A percentile compares a stretch with the other conserved stretches of the same genome.
phyloP scores from a whole-genome alignment of 2,888 invertebrate genomes.

The Drosophila kuntzei region DNA sequence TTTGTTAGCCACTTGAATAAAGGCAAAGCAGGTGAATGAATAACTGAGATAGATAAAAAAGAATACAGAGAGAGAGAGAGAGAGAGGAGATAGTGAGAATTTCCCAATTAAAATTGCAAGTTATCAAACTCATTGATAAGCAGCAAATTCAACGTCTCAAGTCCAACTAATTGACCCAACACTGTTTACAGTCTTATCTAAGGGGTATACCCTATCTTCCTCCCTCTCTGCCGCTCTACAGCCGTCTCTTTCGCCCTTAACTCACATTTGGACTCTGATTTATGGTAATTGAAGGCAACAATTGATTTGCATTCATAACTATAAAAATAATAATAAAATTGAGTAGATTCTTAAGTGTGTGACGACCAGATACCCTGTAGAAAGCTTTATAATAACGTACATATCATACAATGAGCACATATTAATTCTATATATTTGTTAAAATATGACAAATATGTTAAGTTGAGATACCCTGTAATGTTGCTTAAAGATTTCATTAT shows the following conservation, averaged over 20 bases:
- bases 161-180: constrained; percentile 5
- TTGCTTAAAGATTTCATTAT: neutral
- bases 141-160: neutral
- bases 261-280: constrained; percentile 4
- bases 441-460: neutral
- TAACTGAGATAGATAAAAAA: too few relatives aligned
- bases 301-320: constrained; percentile 9
- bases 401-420: neutral
- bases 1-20: constrained; percentile 53
- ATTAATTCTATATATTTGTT: too few relatives aligned
- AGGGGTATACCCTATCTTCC: constrained; percentile 1
- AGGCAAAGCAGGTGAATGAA: constrained; percentile 33
- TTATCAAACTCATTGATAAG: constrained; percentile 10
- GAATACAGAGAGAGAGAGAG: neutral
- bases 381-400: neutral
- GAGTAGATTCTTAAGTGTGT: neutral
- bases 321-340: too few relatives aligned
- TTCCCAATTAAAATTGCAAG: constrained; percentile 14
- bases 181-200: constrained; percentile 4
- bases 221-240: neutral
- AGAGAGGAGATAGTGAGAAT: constrained; percentile 3
- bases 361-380: constrained; percentile 5
- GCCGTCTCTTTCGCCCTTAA: neutral
- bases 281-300: constrained; percentile 12
- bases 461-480: neutral